Evolutionary conservation across 1,140 invertebrate species (phyloP).

Genomic region (Drosophila pachea): DNA sequence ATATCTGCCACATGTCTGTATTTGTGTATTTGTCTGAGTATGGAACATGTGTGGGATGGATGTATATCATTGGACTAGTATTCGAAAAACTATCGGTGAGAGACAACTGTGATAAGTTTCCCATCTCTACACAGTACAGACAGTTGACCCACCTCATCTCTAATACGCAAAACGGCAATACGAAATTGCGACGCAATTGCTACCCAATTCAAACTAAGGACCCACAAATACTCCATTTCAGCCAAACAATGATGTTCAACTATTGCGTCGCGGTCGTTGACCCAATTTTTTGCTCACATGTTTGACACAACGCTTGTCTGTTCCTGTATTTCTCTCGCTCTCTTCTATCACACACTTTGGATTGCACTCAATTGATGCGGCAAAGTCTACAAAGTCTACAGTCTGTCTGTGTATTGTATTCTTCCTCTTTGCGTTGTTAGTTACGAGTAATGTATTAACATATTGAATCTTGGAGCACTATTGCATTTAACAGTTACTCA

Average conservation of each 20-base stretch:
- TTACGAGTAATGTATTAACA: conserved; percentile 11
- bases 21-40: conserved; percentile 1
- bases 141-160: conserved; percentile 4
- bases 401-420: conserved; percentile 2
- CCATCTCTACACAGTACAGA: conserved; percentile 8
- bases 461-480: conserved; percentile 19
- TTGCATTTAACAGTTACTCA: conserved; percentile 27
- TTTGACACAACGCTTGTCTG: conserved; percentile 37
- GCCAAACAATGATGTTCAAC: conserved; percentile 31
- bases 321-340: conserved; percentile 37
- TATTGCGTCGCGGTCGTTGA: conserved; percentile 73
- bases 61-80: background rate
- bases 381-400: conserved; percentile 14
- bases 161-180: conserved; percentile 36
- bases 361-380: conserved; percentile 8
- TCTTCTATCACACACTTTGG: conserved; percentile 10
- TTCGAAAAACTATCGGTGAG: background rate
- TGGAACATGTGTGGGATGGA: background rate
- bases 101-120: background rate
- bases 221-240: conserved; percentile 19
- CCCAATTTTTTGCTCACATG: conserved; percentile 61
- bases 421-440: conserved; percentile 6
- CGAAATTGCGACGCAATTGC: conserved; percentile 54
- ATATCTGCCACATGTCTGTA: conserved; percentile 31
- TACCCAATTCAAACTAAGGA: conserved; percentile 28